Base-by-base conservation (phyloP, 2,888 invertebrate species). In the Zootermopsis nevadensis region DNA sequence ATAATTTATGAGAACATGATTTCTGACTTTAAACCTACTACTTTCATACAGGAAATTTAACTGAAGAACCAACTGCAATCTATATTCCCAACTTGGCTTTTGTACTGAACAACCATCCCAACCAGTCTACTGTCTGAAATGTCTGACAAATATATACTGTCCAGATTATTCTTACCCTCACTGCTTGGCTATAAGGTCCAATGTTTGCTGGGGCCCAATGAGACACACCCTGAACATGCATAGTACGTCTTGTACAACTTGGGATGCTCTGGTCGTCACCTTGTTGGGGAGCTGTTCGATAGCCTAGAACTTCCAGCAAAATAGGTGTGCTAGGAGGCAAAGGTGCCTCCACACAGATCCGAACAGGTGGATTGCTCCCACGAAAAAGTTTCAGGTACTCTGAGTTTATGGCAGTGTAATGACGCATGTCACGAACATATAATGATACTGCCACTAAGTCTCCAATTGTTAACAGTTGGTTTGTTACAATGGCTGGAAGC, bases 161-260 rank as follows among this genome's bases (percentile, higher is more conserved):
- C 19, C 48, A 48, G 48, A 48, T 48, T 48, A 48, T 55, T 48
- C 90, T 89, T 89, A 96, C 96, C 92, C 94, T 93, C 84, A 96
- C 93, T 3, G 96, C 96, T 91, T 98, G 98, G 88, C 98, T 98
- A 89, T 98, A 98, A 10, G 98, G 98, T 76, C 98, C 98, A 87
- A 98, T 98, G 89, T 97, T 98, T 84, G 98, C 98, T 0, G 98
- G 98, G n/a, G 98, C 98, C 98, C 98, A 98, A 89, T 98, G 98
- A 42, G 98, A 98, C 87, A 98, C 94, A 85, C 98, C 95, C 90
- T 98, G 98, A 67, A 98, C 98, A 89, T 98, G 98, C 95, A 98
- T 96, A 12, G 96, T 96, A 85, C 94, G 92, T 84, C 95, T 92
- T 86, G 79, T 77, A 27, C 42, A 53, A 19, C 24, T 88, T 88